Evolutionary conservation across 1,140 invertebrate species (phyloP).

Genomic region (Papilio polytes): DNA sequence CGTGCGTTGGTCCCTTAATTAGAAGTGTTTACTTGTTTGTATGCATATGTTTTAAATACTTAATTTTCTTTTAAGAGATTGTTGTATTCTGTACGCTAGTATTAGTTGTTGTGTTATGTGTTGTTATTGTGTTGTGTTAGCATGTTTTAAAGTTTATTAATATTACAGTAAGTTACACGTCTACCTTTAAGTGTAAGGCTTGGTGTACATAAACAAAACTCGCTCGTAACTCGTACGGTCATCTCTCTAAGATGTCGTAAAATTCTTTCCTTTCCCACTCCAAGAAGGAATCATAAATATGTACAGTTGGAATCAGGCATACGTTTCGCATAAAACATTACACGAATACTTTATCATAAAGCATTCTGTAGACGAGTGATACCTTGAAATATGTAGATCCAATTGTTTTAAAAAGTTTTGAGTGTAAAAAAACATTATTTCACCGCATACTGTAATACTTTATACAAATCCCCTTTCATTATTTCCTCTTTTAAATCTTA

Average conservation of each 20-base stretch:
- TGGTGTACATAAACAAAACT: constrained; percentile 34
- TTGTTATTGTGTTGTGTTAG: too few species aligned
- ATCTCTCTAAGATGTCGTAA: constrained; percentile 37
- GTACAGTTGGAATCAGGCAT: constrained; percentile 27
- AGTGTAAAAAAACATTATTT: not conserved
- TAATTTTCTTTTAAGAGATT: not conserved
- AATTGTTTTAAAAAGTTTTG: not conserved
- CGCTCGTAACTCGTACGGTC: constrained; percentile 37
- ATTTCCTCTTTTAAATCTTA: constrained; percentile 32
- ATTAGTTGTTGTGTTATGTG: too few species aligned
- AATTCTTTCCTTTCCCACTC: constrained; percentile 33
- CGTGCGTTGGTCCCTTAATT: not conserved
- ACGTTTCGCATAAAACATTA: constrained; percentile 27
- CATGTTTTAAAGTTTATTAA: constrained; percentile 7
- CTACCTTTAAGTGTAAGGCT: not conserved
- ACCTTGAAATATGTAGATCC: not conserved
- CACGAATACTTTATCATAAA: constrained; percentile 15
- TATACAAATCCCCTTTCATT: constrained; percentile 10
- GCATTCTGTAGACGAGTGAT: constrained; percentile 2
- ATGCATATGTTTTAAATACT: not conserved
- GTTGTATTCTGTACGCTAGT: not conserved
- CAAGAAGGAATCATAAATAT: constrained; percentile 35
- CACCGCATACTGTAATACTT: not conserved
- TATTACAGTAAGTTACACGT: not conserved
- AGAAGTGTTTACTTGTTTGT: constrained; percentile 6